Evolutionary conservation across 2,797 vertebrate species (phyloP).

Genomic region (Pagetopsis macropterus): DNA sequence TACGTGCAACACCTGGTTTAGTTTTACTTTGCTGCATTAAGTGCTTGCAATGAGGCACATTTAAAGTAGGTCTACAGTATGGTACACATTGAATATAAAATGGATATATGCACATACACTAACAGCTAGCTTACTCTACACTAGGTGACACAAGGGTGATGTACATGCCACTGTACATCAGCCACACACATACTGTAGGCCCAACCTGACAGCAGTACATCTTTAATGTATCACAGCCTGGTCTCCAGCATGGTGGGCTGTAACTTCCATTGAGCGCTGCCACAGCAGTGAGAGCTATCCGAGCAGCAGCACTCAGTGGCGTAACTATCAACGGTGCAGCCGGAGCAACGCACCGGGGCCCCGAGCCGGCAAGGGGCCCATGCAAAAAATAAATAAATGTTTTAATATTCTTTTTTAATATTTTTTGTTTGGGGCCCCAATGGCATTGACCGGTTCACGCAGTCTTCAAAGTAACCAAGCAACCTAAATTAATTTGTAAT

Average conservation of each 20-base stretch:
- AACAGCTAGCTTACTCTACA: neutral
- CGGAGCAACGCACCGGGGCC: no score
- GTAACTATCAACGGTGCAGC: no score
- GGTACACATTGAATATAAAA: neutral
- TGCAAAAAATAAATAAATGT: no score
- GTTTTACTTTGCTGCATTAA: neutral
- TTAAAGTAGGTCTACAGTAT: no score
- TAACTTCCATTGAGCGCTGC: constrained; percentile 37
- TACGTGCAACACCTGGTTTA: neutral
- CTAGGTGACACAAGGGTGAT: neutral
- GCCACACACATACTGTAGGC: constrained; percentile 5
- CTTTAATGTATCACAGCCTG: constrained; percentile 24
- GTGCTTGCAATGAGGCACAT: neutral
- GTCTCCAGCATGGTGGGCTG: constrained; percentile 27
- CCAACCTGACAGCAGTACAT: constrained; percentile 28
- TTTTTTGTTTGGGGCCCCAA: no score
- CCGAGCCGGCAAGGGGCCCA: no score
- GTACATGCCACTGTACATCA: neutral
- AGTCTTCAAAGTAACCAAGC: no score
- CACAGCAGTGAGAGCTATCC: constrained; percentile 8
- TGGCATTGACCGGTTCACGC: no score
- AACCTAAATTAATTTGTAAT: no score
- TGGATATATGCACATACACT: neutral
- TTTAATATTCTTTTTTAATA: no score
- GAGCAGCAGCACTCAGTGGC: neutral